Percentiles rank a stretch among this genome's conserved stretches.
Conservation (phyloP, 2,888 invertebrate species). For the Ormyrus thymus region DNA sequence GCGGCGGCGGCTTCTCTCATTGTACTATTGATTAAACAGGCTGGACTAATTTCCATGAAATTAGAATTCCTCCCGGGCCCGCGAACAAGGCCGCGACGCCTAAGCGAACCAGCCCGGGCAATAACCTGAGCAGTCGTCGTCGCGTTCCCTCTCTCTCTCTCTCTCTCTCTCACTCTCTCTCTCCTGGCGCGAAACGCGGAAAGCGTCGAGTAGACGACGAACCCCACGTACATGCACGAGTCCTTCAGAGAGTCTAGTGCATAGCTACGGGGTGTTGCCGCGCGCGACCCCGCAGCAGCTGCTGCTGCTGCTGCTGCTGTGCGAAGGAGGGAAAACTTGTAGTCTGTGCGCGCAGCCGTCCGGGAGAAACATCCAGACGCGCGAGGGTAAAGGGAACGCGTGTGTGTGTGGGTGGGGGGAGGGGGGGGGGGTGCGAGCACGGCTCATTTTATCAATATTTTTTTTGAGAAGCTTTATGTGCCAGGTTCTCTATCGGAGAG, state of each 20-base stretch:
- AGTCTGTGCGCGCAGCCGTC: background rate
- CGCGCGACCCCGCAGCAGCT: background rate
- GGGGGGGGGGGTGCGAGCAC: background rate
- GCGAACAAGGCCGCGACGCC: no score
- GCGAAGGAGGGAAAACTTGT: constrained; percentile 38
- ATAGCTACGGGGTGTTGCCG: constrained; percentile 53
- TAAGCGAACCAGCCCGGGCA: no score
- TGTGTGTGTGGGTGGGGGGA: background rate
- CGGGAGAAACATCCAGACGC: constrained; percentile 30
- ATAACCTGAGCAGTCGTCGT: no score
- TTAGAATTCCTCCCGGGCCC: no score
- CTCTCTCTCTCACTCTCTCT: no score
- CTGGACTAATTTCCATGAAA: no score
- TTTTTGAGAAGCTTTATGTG: no score
- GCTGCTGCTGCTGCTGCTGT: background rate
- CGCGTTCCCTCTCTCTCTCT: no score
- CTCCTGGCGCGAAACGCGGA: background rate
- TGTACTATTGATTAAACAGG: no score
- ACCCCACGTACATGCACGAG: constrained; percentile 26
- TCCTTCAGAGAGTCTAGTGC: constrained; percentile 50
- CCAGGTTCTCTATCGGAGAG: no score
- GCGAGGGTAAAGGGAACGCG: constrained; percentile 20
- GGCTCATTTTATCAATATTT: constrained; percentile 46
- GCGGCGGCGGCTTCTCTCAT: no score
- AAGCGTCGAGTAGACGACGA: background rate